Evolutionary conservation across 2,797 vertebrate genomes (phyloP).

Genomic region (Scyliorhinus canicula): DNA sequence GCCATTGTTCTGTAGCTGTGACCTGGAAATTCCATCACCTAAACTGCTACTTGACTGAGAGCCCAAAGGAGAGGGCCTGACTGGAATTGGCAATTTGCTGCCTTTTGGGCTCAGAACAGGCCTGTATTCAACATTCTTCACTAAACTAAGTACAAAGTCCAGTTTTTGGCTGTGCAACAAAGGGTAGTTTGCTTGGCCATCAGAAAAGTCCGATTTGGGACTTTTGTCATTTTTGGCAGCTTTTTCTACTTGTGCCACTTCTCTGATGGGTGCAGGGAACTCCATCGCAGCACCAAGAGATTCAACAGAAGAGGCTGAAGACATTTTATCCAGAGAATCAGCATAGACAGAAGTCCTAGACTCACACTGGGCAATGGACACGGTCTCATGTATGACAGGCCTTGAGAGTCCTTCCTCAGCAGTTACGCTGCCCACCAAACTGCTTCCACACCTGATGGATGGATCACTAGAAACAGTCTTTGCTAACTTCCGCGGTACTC

Average conservation of each 20-base stretch:
- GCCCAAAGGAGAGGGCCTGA: conserved; percentile 57
- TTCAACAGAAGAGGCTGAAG: conserved; percentile 67
- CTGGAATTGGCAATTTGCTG: conserved; percentile 75
- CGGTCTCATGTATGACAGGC: conserved; percentile 51
- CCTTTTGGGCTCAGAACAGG: conserved; percentile 70
- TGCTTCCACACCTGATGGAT: conserved; percentile 62
- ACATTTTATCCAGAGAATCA: conserved; percentile 63
- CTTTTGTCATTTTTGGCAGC: conserved; percentile 58
- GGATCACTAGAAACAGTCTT: conserved; percentile 71
- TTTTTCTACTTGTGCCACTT: conserved; percentile 54
- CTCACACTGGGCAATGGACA: conserved; percentile 57
- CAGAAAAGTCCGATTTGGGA: conserved; percentile 60
- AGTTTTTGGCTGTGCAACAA: conserved; percentile 52
- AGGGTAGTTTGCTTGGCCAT: conserved; percentile 56
- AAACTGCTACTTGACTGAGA: conserved; percentile 48
- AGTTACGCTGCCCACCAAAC: conserved; percentile 49
- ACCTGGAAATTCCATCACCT: conserved; percentile 44
- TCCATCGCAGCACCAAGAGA: conserved; percentile 68
- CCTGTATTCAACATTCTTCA: conserved; percentile 69
- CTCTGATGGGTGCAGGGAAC: conserved; percentile 47
- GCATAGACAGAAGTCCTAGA: conserved; percentile 61
- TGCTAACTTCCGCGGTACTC: conserved; percentile 74
- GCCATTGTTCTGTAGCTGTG: conserved; percentile 44
- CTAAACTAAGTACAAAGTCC: conserved; percentile 65
- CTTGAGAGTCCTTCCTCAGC: conserved; percentile 58